Base-by-base conservation (phyloP, 2,888 invertebrate genomes). In the Gonocerus acuteangulatus region DNA sequence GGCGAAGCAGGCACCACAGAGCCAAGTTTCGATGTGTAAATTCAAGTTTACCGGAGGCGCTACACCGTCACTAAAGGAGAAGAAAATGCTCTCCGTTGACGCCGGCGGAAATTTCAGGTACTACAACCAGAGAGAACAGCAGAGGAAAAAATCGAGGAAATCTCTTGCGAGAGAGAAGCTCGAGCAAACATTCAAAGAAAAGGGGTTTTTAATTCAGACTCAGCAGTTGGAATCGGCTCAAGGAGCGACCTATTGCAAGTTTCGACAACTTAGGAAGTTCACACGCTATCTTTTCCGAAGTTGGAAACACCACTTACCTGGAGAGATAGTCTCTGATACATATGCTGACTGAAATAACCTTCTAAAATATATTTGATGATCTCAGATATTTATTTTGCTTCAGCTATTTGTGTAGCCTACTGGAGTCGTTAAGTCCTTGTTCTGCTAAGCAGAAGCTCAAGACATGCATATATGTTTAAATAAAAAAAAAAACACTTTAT, bases 11-110 rank as follows among this genome's bases (percentile, higher is more conserved):
- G 62, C 62, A 9, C 57, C 63, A 47, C 16, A 62, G 9, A 61
- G 72, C 15, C 71, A 75, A 66, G 27, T 89, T 44, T 88, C 88
- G 73, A 93, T 93, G 71, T 93, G 93, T 73, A 93, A 93, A 74
- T 93, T 93, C 72, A 93, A 93, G 73, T 92, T 93, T 72, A 92
- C 91, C 0, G 92, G 92, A 0, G 93, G 93, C 0, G 89, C 90
- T 0, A 89, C 90, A 67, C 93, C 93, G 0, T 86, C 86, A 62
- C 72, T 93, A 49, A 90, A 93, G 72, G 92, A 93, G 71, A 93
- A 93, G 75, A 93, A 93, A 74, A 91, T 91, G 84, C 78, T 93
- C 0, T 90, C 90, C 0, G 90, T 93, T 0, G 92, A 92, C 72
- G 85, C 65, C 0, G 90, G 89, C 1, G 92, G 92, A 0, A 91